A percentile compares a stretch with the other conserved stretches of the same genome.
These are phyloP conservation scores for Falco peregrinus DNA, from an alignment of 2,797 vertebrate genomes.

Conservation along the genomic window DNA sequence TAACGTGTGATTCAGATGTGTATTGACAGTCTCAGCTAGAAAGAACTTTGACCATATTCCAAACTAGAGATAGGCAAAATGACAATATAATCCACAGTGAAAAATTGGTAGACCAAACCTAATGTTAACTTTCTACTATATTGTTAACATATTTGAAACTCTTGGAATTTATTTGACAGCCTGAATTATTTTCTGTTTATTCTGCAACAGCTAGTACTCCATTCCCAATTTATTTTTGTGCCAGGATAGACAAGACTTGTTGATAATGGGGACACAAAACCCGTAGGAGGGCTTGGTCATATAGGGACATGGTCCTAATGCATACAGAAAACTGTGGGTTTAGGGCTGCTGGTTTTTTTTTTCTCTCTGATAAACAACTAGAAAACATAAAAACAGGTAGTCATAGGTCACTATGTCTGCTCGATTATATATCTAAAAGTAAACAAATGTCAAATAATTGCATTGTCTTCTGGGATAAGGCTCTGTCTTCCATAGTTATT, in stretches of 20 bases:
- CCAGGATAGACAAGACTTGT: slow-evolving; percentile 81
- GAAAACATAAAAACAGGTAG: background rate
- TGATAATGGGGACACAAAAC: slow-evolving; percentile 81
- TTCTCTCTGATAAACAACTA: background rate
- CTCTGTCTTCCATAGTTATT: background rate
- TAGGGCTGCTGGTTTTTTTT: background rate
- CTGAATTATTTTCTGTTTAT: background rate
- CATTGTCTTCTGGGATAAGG: background rate
- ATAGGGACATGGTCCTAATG: slow-evolving; percentile 78
- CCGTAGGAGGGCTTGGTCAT: slow-evolving; percentile 78
- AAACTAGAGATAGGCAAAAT: background rate
- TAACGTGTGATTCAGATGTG: background rate
- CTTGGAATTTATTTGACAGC: background rate
- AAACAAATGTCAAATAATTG: slow-evolving; percentile 1
- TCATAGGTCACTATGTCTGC: slow-evolving; percentile 26
- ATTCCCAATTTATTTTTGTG: slow-evolving; percentile 83
- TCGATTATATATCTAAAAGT: background rate
- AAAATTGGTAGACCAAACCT: background rate
- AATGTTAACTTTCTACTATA: background rate
- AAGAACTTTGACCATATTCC: background rate
- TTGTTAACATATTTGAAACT: background rate
- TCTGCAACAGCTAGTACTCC: slow-evolving; percentile 77
- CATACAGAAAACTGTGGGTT: background rate
- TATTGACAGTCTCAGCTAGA: background rate
- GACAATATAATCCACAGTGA: background rate